Base-by-base conservation (phyloP, 2,888 invertebrate species). In the Salticus scenicus region DNA sequence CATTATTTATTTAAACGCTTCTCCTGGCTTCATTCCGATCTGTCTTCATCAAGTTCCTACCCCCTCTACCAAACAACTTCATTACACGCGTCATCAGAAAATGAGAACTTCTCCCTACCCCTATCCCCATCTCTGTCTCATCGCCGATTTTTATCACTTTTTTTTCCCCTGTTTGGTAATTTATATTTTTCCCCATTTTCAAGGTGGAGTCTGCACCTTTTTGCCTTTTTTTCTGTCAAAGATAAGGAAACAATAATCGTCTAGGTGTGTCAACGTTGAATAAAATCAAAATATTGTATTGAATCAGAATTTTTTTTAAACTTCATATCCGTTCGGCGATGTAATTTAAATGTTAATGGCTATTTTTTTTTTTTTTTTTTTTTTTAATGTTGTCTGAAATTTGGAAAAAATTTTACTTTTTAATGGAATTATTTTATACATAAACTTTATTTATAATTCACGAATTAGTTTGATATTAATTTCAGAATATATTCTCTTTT, bases 21-120 rank as follows among this genome's bases (percentile, higher is more conserved):
- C 63, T 77, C 63, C 70, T 79, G 72, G 79, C 79, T 79, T 79
- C 66, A 66, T 64, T 79, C 79, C 79, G 72, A 79, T 79, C 79
- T 72, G 20, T 79, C 79, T 79, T 79, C 79, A 79, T 79, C 79
- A 79, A 64, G 27, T 20, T 28, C 24, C 57, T 17, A 47, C 24
- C 37, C 31, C 47, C 20, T 27, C 76, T 69, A 69, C 47, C 27
- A 42, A 28, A 37, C 47, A 66, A 66, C 72, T 79, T 79, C 72
- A 79, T 79, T 79, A 79, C 71, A 33, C 72, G 64, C 37, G 76
- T 77, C 76, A 47, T 37, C 51, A 41, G 20, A 67, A 31, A 31
- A 37, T 57, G 66, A 28, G 33, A 64, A 24, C 28, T 33, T 63
- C 67, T 47, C 41, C n/a, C 63, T 27, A 30, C 8, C 67, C 37